These are phyloP conservation scores for Ginglymostoma cirratum DNA, from an alignment of 2,113 vertebrate species.

Conservation along the genomic window DNA sequence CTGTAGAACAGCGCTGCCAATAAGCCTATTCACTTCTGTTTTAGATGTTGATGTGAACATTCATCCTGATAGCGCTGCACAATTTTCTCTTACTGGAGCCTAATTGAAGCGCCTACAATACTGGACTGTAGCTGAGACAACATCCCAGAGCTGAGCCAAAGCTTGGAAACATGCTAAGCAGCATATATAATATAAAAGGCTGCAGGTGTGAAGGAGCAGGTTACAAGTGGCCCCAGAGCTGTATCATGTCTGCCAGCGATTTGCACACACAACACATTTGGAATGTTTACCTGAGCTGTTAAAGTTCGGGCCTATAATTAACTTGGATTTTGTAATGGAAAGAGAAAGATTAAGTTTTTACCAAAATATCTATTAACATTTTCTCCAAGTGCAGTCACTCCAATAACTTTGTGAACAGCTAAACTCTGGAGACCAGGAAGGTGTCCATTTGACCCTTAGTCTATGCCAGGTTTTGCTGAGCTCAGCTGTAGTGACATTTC, in stretches of 20 bases:
- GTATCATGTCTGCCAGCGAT: not conserved
- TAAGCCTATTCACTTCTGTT: not conserved
- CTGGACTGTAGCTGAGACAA: not conserved
- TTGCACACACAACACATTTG: not conserved
- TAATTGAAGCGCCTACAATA: not conserved
- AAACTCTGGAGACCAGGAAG: not conserved
- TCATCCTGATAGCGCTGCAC: not conserved
- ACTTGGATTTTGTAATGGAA: not conserved
- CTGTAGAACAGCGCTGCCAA: not conserved
- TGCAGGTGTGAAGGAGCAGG: not conserved
- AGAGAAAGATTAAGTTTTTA: not conserved
- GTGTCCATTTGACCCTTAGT: not conserved
- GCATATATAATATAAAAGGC: not conserved
- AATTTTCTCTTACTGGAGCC: not conserved
- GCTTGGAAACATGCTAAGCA: not conserved
- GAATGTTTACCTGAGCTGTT: not conserved
- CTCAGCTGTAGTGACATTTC: not conserved
- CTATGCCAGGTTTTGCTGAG: not conserved
- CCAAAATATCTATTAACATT: not conserved
- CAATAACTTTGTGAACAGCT: not conserved
- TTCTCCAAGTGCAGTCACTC: not conserved
- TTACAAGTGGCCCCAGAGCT: not conserved
- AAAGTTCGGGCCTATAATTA: not conserved
- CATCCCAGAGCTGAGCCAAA: not conserved
- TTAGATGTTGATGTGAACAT: not conserved